Conservation (phyloP, 2,797 vertebrate species). For the Hirundo rustica region DNA sequence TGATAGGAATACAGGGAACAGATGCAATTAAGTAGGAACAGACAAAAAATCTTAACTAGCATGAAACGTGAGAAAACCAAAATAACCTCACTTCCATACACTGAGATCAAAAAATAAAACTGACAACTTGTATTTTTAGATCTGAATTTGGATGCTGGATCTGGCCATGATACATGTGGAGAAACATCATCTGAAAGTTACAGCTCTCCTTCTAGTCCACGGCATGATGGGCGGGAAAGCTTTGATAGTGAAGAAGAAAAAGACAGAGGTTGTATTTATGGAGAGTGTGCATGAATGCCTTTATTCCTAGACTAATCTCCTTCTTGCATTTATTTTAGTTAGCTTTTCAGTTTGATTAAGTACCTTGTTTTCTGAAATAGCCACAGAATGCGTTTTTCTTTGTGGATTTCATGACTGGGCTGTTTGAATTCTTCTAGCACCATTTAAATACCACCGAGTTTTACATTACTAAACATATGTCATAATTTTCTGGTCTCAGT, state of each 20-base stretch:
- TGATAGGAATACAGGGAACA: background rate
- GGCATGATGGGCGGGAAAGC: conserved; percentile 85
- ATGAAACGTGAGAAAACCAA: background rate
- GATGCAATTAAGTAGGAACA: background rate
- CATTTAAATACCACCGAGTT: background rate
- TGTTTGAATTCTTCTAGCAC: background rate
- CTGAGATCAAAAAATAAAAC: conserved; percentile 52
- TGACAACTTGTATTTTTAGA: conserved; percentile 75
- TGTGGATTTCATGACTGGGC: background rate
- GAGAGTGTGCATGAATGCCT: background rate
- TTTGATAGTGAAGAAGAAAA: conserved; percentile 92
- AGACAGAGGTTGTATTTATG: conserved; percentile 83
- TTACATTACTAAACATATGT: background rate
- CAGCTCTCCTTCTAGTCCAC: conserved; percentile 93
- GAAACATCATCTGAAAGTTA: conserved; percentile 94
- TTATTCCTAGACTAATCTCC: background rate
- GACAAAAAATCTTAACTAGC: background rate
- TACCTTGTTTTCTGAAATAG: background rate
- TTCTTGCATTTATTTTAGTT: background rate
- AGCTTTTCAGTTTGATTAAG: background rate
- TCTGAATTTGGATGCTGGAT: conserved; percentile 78
- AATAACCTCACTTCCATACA: background rate
- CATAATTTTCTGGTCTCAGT: background rate
- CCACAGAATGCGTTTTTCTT: background rate
- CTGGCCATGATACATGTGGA: conserved; percentile 85